phyloP scores from a whole-genome alignment of 2,113 vertebrate genomes.

The Spea multiplicata region DNA sequence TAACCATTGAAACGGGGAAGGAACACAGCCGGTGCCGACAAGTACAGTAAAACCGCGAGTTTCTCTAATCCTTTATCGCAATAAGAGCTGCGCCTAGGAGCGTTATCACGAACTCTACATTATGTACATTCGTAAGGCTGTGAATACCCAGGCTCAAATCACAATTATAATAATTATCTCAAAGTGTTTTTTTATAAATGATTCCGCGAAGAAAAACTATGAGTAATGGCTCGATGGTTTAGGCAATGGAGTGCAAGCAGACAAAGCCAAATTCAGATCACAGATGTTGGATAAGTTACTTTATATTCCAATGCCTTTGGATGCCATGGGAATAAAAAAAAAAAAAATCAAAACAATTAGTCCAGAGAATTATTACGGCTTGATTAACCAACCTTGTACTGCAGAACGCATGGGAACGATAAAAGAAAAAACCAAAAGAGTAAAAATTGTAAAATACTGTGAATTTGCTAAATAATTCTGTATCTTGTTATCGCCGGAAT shows the following conservation, averaged over 20 bases:
- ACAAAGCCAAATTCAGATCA: background rate
- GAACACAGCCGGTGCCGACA: slow-evolving; percentile 20
- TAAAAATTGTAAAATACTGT: background rate
- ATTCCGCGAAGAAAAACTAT: slow-evolving; percentile 11
- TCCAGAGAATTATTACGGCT: slow-evolving; percentile 21
- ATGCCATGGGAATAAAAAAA: slow-evolving; percentile 31
- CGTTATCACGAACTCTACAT: slow-evolving; percentile 23
- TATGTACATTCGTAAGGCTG: slow-evolving; percentile 12
- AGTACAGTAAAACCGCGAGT: slow-evolving; percentile 19
- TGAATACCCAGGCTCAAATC: slow-evolving; percentile 9
- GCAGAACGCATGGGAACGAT: background rate
- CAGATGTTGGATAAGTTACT: slow-evolving; percentile 40
- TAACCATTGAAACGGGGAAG: slow-evolving; percentile 14
- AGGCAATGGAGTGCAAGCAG: slow-evolving; percentile 1
- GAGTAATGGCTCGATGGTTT: slow-evolving; percentile 27
- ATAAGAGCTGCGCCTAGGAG: background rate
- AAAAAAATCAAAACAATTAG: too few species aligned
- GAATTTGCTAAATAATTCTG: background rate
- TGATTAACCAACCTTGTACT: slow-evolving; percentile 21
- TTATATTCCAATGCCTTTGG: slow-evolving; percentile 33
- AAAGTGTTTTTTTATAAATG: slow-evolving; percentile 1
- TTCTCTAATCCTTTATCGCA: slow-evolving; percentile 22
- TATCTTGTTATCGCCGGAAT: background rate
- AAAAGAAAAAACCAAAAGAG: background rate
- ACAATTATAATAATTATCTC: slow-evolving; percentile 28